Evolutionary conservation across 1,140 invertebrate species (phyloP).

Genomic region (Campodea augens): DNA sequence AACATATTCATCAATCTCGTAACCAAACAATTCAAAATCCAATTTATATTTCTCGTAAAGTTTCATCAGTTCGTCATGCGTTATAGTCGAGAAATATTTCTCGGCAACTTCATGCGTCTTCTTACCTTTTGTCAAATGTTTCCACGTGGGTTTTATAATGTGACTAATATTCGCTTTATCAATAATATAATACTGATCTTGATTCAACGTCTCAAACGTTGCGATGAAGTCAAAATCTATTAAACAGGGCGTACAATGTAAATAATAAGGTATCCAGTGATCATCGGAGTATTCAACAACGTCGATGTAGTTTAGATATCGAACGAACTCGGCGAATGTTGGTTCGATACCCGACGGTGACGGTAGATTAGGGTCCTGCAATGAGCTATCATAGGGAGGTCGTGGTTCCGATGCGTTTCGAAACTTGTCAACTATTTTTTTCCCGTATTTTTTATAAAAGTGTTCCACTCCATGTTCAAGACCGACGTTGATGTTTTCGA

Average conservation of each 20-base stretch:
- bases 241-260: constrained; percentile 51
- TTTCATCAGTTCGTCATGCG: constrained; percentile 32
- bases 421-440: constrained; percentile 33
- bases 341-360: constrained; percentile 30
- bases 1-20: constrained; percentile 25
- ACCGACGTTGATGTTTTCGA: constrained; percentile 29
- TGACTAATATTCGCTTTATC: constrained; percentile 34
- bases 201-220: constrained; percentile 44
- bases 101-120: constrained; percentile 20
- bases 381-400: constrained; percentile 16
- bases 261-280: constrained; percentile 52
- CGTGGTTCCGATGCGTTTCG: constrained; percentile 18
- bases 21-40: constrained; percentile 44
- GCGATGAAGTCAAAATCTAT: constrained; percentile 38
- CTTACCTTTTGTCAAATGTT: constrained; percentile 19
- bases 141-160: constrained; percentile 26
- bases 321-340: constrained; percentile 47
- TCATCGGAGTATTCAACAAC: constrained; percentile 27
- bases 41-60: constrained; percentile 47
- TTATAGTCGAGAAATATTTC: constrained; percentile 40
- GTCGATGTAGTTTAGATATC: constrained; percentile 21
- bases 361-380: constrained; percentile 15
- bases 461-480: constrained; percentile 30
- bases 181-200: constrained; percentile 46
- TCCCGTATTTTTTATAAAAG: constrained; percentile 35